These are phyloP conservation scores for Pegoplata infirma DNA, from an alignment of 2,888 invertebrate genomes.

Conservation along the genomic window DNA sequence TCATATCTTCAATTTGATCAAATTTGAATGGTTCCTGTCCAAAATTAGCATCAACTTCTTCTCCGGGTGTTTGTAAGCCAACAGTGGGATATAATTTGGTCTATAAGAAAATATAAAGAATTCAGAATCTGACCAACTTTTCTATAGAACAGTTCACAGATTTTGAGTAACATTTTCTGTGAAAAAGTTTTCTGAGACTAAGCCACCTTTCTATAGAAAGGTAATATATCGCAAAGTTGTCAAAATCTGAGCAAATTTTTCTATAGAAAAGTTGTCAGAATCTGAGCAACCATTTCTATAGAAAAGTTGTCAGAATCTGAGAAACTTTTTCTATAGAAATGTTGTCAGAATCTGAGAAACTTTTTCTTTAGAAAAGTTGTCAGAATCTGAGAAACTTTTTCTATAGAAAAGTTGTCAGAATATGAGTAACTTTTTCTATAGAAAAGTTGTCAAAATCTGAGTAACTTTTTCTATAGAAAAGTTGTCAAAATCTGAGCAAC, in stretches of 20 bases:
- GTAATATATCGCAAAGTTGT: no score
- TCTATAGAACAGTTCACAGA: not conserved
- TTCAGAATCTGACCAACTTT: not conserved
- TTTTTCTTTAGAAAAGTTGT: no score
- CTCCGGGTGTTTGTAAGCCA: conserved; percentile 98
- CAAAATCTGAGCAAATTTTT: not conserved
- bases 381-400: no score
- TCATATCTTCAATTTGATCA: conserved; percentile 96
- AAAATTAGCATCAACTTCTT: conserved; percentile 99
- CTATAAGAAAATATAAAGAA: conserved; percentile 78
- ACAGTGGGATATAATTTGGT: conserved; percentile 98
- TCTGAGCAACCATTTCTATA: not conserved
- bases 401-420: no score
- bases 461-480: not conserved
- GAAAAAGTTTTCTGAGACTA: not conserved
- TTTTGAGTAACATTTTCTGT: not conserved
- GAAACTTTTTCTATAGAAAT: not conserved
- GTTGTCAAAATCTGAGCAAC: not conserved
- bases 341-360: no score
- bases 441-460: not conserved
- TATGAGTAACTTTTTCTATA: not conserved
- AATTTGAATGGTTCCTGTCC: conserved; percentile 98
- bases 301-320: not conserved
- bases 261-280: not conserved
- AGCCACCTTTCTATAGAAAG: not conserved